phyloP scores from a whole-genome alignment of 2,888 invertebrate genomes.

The Quadroppia sp. region DNA sequence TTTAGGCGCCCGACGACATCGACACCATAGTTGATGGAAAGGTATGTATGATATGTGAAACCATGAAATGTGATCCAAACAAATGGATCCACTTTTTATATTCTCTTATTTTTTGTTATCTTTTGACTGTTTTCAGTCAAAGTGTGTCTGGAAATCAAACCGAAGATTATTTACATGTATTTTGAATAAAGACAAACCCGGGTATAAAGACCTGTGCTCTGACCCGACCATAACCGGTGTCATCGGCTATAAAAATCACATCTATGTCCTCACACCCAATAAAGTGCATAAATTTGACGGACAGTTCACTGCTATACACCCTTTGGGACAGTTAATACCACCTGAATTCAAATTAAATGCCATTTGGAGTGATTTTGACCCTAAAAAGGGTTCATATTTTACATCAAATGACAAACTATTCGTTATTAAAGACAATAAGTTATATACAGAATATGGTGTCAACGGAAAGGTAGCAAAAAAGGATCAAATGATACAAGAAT shows the following conservation, averaged over 20 bases:
- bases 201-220: not conserved
- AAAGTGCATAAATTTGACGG: conserved; percentile 28
- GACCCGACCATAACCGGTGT: not conserved
- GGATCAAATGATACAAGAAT: not conserved
- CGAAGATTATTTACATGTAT: not conserved
- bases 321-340: not conserved
- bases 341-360: not conserved
- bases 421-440: not conserved
- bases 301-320: not conserved
- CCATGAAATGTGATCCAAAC: not conserved
- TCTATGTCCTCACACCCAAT: not conserved
- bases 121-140: not conserved
- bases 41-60: not conserved
- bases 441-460: not conserved
- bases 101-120: not conserved
- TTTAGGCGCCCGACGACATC: not conserved
- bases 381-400: not conserved
- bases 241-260: conserved; percentile 8
- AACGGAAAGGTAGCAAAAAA: not conserved
- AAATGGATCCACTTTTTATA: not conserved
- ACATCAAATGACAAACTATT: not conserved
- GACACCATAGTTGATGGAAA: not conserved
- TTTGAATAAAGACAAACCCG: not conserved
- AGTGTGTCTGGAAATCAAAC: conserved; percentile 15
- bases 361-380: not conserved